Percentiles rank a stretch among this genome's conserved stretches.
Evolutionary conservation across 2,888 invertebrate species (phyloP).

Genomic region (Acanthoscelides obtectus): DNA sequence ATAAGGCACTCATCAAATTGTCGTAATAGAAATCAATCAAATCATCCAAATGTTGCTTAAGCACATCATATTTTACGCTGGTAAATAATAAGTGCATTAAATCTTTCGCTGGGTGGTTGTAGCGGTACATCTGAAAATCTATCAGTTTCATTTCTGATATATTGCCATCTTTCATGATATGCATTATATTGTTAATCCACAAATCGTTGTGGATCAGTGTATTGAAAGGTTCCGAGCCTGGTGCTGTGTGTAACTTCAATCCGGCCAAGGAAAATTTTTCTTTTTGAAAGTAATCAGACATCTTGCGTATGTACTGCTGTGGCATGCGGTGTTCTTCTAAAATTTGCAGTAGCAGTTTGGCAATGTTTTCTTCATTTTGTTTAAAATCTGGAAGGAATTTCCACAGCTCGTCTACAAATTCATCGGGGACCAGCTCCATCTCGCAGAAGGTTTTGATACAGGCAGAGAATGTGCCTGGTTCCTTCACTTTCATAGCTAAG

Average conservation of each 20-base stretch:
- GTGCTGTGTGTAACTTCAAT: not conserved
- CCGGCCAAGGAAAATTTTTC: not conserved
- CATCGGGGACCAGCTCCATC: not conserved
- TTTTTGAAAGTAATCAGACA: not conserved
- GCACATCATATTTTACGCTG: not conserved
- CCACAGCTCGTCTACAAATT: not conserved
- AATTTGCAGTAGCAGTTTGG: not conserved
- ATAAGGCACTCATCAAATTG: not conserved
- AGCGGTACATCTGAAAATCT: constrained; percentile 1
- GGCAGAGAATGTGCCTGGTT: constrained; percentile 26
- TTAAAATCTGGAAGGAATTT: not conserved
- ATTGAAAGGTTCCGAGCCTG: not conserved
- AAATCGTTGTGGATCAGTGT: not conserved
- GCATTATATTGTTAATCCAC: constrained; percentile 4
- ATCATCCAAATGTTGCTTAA: constrained; percentile 3
- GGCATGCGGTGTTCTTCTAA: not conserved
- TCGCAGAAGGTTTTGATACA: not conserved
- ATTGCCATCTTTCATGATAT: not conserved
- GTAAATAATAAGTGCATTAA: not conserved
- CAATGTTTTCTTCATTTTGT: not conserved
- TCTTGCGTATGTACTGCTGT: not conserved
- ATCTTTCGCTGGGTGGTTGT: not conserved
- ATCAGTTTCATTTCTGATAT: not conserved
- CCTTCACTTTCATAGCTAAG: constrained; percentile 47
- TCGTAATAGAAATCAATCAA: constrained; percentile 8